Base-by-base conservation (phyloP, 35 echinoderm and acorn worm species). In the Nesometra sesokonis region DNA sequence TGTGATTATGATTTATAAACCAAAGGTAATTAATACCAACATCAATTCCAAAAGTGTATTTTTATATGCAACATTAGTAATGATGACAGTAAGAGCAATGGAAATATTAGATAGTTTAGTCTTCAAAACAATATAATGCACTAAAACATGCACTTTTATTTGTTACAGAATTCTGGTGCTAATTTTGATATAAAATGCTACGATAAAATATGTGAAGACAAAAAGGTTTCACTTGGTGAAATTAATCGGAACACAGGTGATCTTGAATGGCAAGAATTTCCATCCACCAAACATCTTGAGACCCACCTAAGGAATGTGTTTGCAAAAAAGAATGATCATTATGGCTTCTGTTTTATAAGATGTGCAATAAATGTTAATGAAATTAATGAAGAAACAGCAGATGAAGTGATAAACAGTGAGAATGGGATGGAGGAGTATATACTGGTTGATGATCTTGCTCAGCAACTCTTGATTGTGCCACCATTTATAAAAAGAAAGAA, bases 401-500 rank as follows among this genome's bases (percentile, higher is more conserved):
- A 86, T 82, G 89, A 79, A 32, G 34, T 43, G 11, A 83, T 78
- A 33, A 67, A 83, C 35, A 79, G 82, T 17, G 77, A 57, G 11
- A 87, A 36, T 17, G 32, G 36, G 21, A 40, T 39, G 32, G 87
- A 84, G 32, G 37, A 29, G 32, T 39, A 15, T 33, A 33, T 35
- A 15, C 30, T 40, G 47, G 86, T 87, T 34, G 88, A 87, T 52
- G 33, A 29, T 11, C 32, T 77, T 29, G 84, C 87, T 2, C 79
- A 47, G 79, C 95, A 97, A 87, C 36, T 97, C 35, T 40, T 97
- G 0, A 46, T 97, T 31, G 80, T 97, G 33, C 95, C 95, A 27
- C 84, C 77, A 32, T 33, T 78, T 57, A 57, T 39, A 7, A 67
- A 38, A 5, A 37, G 31, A 17, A 17, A 19, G 0, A 35, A 40